Base-by-base conservation (phyloP, 1,140 invertebrate species). In the Trissolcus basalis region DNA sequence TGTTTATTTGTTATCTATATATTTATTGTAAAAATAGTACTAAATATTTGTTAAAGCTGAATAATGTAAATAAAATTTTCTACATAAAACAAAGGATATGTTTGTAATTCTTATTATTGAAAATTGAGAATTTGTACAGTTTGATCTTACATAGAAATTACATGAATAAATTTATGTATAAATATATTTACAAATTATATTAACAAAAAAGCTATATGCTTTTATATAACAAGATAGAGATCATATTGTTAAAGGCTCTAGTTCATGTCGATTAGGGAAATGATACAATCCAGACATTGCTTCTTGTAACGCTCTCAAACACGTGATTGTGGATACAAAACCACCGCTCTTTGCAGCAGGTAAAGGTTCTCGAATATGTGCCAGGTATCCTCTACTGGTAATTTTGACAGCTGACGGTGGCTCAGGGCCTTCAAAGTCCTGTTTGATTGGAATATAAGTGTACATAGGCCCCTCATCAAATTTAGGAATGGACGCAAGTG, bases 291-390 rank as follows among this genome's bases (percentile, higher is more conserved):
- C 96, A 77, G 93, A 91, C 81, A 98, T 91, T 0, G 97, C 94
- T 86, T 98, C 97, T 86, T 97, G 94, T 8, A 99, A 85, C 0
- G 96, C 97, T 80, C 97, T 88, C 53, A 94, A 88, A 86, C 97
- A 98, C 3, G 95, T 95, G 67, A 97, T 89, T 5, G 91, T 91
- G 1, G 94, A 90, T 27, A 92, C 91, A 85, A 95, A 99, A 2
- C 98, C 98, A 43, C 96, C 97, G 13, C 96, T 97, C 74, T 92
- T 91, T 82, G 98, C 96, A 33, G 91, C 85, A 16, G 91, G 87
- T 14, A 89, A 93, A 72, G 96, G 93, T 14, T 85, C 68, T 61
- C 91, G 88, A 47, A 98, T 91, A 86, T 98, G 92, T 4, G 90
- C 83, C 45, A 96, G 88, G 82, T 96, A 98, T 0, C 94, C 94